Conservation (phyloP, 30 jellyfish, hydroid and myxozoan genomes). For the Cassiopea xamachana region DNA sequence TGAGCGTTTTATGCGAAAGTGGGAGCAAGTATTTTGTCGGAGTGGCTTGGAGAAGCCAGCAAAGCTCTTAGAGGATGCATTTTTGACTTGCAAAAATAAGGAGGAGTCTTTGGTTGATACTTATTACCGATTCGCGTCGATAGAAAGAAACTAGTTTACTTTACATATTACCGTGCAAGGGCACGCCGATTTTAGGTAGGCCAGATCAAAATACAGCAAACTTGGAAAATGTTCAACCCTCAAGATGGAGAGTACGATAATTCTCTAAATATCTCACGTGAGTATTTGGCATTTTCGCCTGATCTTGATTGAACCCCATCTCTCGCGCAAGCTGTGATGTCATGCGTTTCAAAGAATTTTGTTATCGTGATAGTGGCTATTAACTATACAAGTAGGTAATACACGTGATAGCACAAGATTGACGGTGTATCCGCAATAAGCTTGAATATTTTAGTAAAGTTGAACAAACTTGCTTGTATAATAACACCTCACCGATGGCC, state of each 20-base stretch:
- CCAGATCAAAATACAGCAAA: neutral
- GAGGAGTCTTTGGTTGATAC: neutral
- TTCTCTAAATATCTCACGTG: slow-evolving; percentile 48
- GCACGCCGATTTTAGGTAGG: neutral
- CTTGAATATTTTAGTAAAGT: too few species aligned
- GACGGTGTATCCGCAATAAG: too few species aligned
- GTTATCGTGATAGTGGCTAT: too few species aligned
- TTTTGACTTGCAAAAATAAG: neutral
- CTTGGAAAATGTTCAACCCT: slow-evolving; percentile 33
- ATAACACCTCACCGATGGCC: too few species aligned
- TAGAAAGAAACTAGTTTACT: neutral
- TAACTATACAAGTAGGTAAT: too few species aligned
- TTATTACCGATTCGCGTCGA: slow-evolving; percentile 27
- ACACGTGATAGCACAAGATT: too few species aligned
- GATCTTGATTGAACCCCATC: too few species aligned
- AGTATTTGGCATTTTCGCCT: slow-evolving; percentile 4
- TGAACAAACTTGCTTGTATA: too few species aligned
- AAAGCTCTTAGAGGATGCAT: neutral
- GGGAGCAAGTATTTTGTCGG: neutral
- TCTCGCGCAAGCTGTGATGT: too few species aligned
- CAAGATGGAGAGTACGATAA: slow-evolving; percentile 62
- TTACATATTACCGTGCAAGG: neutral
- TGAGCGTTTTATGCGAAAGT: neutral
- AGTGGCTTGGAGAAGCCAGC: neutral
- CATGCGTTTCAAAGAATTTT: too few species aligned